A percentile compares a stretch with the other conserved stretches of the same genome.
Evolutionary conservation across 2,113 vertebrate genomes (phyloP).

Genomic region (Rhinogobius similis): DNA sequence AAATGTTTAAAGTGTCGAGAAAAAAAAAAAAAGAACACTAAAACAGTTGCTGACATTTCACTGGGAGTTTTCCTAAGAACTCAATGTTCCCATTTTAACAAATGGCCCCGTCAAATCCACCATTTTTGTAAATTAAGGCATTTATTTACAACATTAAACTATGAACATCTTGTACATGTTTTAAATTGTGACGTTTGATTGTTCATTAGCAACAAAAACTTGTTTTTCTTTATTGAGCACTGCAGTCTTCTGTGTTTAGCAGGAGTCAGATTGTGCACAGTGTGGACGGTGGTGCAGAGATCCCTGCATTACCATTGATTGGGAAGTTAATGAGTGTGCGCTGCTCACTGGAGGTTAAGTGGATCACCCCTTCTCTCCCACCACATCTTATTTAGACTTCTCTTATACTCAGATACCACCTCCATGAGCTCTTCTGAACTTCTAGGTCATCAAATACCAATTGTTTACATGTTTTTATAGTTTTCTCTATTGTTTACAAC

Average conservation of each 20-base stretch:
- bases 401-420: constrained; percentile 28
- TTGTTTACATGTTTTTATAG: background rate
- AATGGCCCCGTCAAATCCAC: background rate
- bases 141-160: background rate
- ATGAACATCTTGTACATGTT: background rate
- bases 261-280: background rate
- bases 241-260: constrained; percentile 1
- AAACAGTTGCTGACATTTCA: background rate
- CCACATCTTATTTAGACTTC: constrained; percentile 9
- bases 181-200: constrained; percentile 1
- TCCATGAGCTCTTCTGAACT: constrained; percentile 24
- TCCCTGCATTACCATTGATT: constrained; percentile 28
- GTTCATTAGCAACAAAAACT: background rate
- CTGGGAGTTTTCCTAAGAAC: background rate
- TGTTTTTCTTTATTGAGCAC: background rate
- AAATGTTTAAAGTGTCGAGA: background rate
- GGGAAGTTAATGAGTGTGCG: constrained; percentile 29
- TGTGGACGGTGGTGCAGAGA: constrained; percentile 13
- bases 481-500: background rate
- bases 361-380: constrained; percentile 22
- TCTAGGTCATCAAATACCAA: constrained; percentile 20
- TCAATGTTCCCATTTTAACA: background rate
- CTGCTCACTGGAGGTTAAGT: constrained; percentile 33
- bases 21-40: background rate
- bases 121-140: background rate